Evolutionary conservation across 1,140 invertebrate species (phyloP).

Genomic region (Neodiprion fabricii): DNA sequence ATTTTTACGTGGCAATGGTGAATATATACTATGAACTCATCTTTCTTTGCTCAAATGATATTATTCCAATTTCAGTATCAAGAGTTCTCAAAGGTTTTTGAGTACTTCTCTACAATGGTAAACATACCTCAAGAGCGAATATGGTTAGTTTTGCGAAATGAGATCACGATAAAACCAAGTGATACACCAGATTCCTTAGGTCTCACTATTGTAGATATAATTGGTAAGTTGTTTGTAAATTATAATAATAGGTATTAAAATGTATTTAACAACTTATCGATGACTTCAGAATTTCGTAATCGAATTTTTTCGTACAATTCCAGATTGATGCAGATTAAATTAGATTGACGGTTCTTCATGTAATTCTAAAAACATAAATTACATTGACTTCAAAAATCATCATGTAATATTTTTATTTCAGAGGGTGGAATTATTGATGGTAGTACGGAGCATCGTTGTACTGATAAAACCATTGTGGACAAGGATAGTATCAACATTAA

Average conservation of each 20-base stretch:
- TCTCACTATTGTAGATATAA: not conserved
- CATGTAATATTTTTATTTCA: not conserved
- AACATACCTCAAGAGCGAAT: slow-evolving; percentile 9
- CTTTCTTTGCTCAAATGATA: not conserved
- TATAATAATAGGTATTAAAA: not conserved
- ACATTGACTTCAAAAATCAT: not conserved
- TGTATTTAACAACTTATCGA: too few species aligned
- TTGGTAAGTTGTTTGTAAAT: not conserved
- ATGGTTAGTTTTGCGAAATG: not conserved
- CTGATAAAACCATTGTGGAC: not conserved
- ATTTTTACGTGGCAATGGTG: too few species aligned
- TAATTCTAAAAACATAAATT: not conserved
- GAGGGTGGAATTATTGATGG: not conserved
- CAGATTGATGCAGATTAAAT: not conserved
- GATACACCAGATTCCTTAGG: slow-evolving; percentile 15
- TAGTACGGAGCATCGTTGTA: not conserved
- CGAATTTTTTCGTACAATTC: not conserved
- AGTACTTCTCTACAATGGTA: slow-evolving; percentile 10
- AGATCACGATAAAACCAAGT: not conserved
- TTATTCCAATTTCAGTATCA: not conserved
- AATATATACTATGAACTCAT: too few species aligned
- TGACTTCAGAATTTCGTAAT: too few species aligned
- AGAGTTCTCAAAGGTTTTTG: not conserved
- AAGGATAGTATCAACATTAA: slow-evolving; percentile 30
- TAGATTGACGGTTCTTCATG: not conserved